Evolutionary conservation across 2,888 invertebrate species (phyloP).

Genomic region (Chelonus formosanus): DNA sequence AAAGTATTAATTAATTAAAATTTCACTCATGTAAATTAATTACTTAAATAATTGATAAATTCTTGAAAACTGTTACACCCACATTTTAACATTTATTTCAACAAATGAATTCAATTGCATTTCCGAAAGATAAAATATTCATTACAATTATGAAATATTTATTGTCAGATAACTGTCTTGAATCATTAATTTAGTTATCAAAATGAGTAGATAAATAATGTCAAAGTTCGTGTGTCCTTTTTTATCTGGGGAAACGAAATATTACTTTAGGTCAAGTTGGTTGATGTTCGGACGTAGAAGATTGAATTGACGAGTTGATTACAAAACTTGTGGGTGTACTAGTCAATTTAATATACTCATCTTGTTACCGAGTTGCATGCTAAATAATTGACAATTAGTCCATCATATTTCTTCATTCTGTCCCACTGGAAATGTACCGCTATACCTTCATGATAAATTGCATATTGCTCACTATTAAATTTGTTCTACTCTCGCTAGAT

Average conservation of each 20-base stretch:
- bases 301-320: constrained; percentile 33
- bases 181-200: not conserved
- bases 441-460: not conserved
- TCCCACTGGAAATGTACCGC: not conserved
- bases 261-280: constrained; percentile 7
- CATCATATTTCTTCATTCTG: constrained; percentile 6
- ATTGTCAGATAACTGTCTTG: no score
- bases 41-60: no score
- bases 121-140: no score
- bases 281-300: constrained; percentile 16
- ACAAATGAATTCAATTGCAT: no score
- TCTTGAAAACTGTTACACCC: no score
- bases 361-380: constrained; percentile 37
- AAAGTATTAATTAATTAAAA: no score
- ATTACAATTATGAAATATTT: no score
- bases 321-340: constrained; percentile 31
- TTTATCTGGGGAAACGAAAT: not conserved
- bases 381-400: constrained; percentile 43
- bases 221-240: constrained; percentile 15
- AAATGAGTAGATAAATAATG: constrained; percentile 1
- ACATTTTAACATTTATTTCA: no score
- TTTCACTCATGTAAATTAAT: no score
- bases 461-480: no score
- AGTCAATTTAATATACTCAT: constrained; percentile 40
- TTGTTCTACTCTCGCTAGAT: no score